Evolutionary conservation across 2,888 invertebrate genomes (phyloP).

Genomic region (Cryptophagus acutangulus): DNA sequence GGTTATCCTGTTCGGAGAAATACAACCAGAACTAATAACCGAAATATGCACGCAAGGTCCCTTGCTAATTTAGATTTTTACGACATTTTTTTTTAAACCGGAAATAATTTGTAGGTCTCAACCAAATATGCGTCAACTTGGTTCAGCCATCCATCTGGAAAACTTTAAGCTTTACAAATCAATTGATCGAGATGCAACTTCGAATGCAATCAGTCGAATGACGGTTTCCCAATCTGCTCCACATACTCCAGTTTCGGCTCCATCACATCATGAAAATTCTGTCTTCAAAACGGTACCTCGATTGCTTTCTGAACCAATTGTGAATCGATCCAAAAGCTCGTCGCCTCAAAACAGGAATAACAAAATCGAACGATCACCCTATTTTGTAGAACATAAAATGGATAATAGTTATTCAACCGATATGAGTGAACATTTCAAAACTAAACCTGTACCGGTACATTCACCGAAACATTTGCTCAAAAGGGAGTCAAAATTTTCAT

Average conservation of each 20-base stretch:
- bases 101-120: conserved; percentile 46
- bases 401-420: conserved; percentile 21
- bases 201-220: conserved; percentile 35
- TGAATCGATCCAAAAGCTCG: conserved; percentile 19
- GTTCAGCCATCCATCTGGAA: conserved; percentile 42
- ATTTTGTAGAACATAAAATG: conserved; percentile 22
- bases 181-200: conserved; percentile 40
- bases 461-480: conserved; percentile 39
- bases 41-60: conserved; percentile 44
- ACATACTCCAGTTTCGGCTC: conserved; percentile 46
- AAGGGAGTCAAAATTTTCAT: conserved; percentile 41
- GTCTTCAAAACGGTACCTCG: conserved; percentile 41
- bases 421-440: conserved; percentile 30
- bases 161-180: conserved; percentile 41
- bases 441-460: conserved; percentile 38
- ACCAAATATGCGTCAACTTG: conserved; percentile 46
- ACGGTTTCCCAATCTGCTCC: conserved; percentile 46
- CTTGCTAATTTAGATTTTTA: too few relatives aligned
- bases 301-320: conserved; percentile 44
- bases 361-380: conserved; percentile 26
- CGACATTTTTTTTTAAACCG: too few relatives aligned
- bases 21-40: conserved; percentile 52
- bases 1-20: conserved; percentile 54
- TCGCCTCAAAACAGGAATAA: conserved; percentile 14
- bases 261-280: conserved; percentile 37